Evolutionary conservation across 2,888 invertebrate species (phyloP).

Genomic region (Morinoia aosen): DNA sequence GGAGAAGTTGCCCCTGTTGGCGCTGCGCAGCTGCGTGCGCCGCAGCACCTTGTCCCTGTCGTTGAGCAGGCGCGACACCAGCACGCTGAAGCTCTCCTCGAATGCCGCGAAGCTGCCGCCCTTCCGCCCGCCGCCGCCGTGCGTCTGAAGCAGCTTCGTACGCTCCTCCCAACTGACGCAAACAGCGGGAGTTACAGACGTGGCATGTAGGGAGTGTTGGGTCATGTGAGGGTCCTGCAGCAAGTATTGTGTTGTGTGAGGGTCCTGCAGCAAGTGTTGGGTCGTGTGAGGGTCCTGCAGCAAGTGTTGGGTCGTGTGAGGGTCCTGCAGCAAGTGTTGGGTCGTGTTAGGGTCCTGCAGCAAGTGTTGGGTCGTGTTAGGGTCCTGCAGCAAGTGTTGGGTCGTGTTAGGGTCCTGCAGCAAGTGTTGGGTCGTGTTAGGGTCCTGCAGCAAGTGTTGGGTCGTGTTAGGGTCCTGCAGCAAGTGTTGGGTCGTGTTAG

Average conservation of each 20-base stretch:
- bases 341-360: no score
- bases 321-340: no score
- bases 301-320: not conserved
- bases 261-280: not conserved
- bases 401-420: no score
- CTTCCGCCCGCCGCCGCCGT: not conserved
- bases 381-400: no score
- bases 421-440: no score
- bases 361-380: no score
- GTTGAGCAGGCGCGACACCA: constrained; percentile 1
- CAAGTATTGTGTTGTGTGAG: not conserved
- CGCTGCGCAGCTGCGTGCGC: constrained; percentile 46
- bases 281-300: not conserved
- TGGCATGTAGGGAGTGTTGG: no score
- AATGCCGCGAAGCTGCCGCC: constrained; percentile 23
- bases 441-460: no score
- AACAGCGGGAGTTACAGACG: not conserved
- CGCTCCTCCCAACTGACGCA: constrained; percentile 44
- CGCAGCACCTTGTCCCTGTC: constrained; percentile 37
- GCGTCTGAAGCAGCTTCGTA: constrained; percentile 37
- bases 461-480: no score
- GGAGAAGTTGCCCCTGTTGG: constrained; percentile 32
- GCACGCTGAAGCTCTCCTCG: constrained; percentile 45
- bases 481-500: no score
- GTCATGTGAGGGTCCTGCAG: no score